Evolutionary conservation across 2,113 vertebrate genomes (phyloP).

Genomic region (Ailuropoda melanoleuca): DNA sequence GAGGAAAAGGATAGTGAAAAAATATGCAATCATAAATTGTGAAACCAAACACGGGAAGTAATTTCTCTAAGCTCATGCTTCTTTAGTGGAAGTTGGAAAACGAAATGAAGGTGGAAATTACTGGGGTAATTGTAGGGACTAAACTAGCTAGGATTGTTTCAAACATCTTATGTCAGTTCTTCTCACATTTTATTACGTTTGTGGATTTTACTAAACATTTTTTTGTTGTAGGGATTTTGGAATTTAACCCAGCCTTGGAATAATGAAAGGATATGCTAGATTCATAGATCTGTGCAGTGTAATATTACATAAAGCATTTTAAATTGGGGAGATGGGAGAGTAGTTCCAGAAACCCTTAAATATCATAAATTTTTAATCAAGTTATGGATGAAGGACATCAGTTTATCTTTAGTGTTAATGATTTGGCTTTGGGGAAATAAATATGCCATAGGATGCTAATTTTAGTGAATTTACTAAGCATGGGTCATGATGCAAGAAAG

Average conservation of each 20-base stretch:
- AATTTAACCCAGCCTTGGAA: neutral
- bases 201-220: neutral
- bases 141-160: neutral
- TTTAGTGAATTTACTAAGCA: conserved; percentile 29
- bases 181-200: neutral
- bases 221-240: neutral
- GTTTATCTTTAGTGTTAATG: neutral
- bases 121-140: neutral
- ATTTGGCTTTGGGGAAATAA: neutral
- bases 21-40: neutral
- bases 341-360: neutral
- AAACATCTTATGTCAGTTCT: neutral
- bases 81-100: neutral
- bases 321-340: neutral
- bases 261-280: neutral
- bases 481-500: neutral
- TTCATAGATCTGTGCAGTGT: neutral
- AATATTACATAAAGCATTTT: neutral
- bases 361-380: neutral
- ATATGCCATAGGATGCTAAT: neutral
- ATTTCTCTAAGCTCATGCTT: neutral
- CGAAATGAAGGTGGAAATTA: neutral
- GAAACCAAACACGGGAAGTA: neutral
- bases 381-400: neutral
- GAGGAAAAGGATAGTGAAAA: neutral